Percentiles rank a stretch among this genome's conserved stretches.
Conservation (phyloP, 2,113 vertebrate genomes). For the Podarcis cretensis region DNA sequence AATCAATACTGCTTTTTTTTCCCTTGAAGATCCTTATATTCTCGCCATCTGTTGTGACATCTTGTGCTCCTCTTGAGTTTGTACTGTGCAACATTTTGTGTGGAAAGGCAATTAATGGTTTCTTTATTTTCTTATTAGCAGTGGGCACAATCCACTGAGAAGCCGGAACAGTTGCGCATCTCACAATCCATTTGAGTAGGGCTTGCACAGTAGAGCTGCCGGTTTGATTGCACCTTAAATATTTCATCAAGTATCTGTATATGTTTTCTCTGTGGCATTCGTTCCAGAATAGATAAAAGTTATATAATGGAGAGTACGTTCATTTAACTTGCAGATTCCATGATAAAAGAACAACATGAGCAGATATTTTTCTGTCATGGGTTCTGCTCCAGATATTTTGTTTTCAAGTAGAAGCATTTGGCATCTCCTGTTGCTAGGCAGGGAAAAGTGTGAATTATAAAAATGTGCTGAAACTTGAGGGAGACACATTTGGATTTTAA, state of each 20-base stretch:
- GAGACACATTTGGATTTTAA: not conserved
- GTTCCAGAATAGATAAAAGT: not conserved
- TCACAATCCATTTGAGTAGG: not conserved
- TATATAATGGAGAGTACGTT: not conserved
- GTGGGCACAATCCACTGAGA: not conserved
- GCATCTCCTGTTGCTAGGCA: not conserved
- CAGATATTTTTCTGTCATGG: no score
- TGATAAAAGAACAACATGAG: not conserved
- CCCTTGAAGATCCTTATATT: not conserved
- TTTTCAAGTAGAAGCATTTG: not conserved
- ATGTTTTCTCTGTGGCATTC: not conserved
- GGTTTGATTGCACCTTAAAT: not conserved
- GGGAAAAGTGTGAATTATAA: not conserved
- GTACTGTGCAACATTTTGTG: not conserved
- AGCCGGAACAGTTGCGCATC: not conserved
- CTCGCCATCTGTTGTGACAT: not conserved
- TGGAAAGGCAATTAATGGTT: not conserved
- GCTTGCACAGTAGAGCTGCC: not conserved
- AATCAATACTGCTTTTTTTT: not conserved
- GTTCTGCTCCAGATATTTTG: not conserved
- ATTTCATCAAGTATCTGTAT: not conserved
- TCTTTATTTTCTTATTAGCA: constrained; percentile 3
- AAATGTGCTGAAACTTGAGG: not conserved
- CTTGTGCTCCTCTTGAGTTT: not conserved
- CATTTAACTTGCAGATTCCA: not conserved